Conservation (phyloP, 2,797 vertebrate species). For the Enoplosus armatus region DNA sequence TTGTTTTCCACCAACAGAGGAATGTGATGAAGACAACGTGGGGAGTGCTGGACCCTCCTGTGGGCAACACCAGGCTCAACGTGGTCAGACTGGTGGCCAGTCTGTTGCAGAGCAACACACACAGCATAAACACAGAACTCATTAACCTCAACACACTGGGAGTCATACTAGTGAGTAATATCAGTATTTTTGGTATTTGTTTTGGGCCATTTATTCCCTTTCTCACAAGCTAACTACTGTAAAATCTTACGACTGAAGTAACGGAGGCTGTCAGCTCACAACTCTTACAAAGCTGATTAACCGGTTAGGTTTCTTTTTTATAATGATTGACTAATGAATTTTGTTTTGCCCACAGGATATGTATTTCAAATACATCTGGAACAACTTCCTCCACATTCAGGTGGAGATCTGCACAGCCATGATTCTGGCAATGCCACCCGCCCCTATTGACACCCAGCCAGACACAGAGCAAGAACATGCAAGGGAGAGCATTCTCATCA, state of each 20-base stretch:
- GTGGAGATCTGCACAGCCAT: slow-evolving; percentile 98
- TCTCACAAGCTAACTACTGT: too few species aligned
- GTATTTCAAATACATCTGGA: slow-evolving; percentile 99
- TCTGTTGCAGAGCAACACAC: slow-evolving; percentile 93
- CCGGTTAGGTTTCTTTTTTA: too few species aligned
- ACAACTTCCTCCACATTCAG: slow-evolving; percentile 98
- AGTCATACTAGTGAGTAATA: slow-evolving; percentile 92
- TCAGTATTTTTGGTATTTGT: neutral
- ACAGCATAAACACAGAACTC: slow-evolving; percentile 93
- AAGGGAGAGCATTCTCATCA: slow-evolving; percentile 92
- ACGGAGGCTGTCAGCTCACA: too few species aligned
- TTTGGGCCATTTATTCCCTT: neutral
- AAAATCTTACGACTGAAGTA: too few species aligned
- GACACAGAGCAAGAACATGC: slow-evolving; percentile 87
- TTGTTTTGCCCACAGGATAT: slow-evolving; percentile 88
- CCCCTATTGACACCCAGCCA: slow-evolving; percentile 83
- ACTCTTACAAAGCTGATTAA: too few species aligned
- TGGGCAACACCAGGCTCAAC: slow-evolving; percentile 95
- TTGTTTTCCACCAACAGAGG: slow-evolving; percentile 83
- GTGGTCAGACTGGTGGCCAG: slow-evolving; percentile 96
- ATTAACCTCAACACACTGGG: slow-evolving; percentile 97
- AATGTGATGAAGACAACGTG: slow-evolving; percentile 97
- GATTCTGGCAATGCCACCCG: slow-evolving; percentile 95
- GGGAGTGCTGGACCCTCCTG: slow-evolving; percentile 96
- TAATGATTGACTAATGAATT: too few species aligned